Evolutionary conservation across 1,140 invertebrate genomes (phyloP), one percentile per base, ranked within the genome.

Genomic region (Neodiprion virginianus): DNA sequence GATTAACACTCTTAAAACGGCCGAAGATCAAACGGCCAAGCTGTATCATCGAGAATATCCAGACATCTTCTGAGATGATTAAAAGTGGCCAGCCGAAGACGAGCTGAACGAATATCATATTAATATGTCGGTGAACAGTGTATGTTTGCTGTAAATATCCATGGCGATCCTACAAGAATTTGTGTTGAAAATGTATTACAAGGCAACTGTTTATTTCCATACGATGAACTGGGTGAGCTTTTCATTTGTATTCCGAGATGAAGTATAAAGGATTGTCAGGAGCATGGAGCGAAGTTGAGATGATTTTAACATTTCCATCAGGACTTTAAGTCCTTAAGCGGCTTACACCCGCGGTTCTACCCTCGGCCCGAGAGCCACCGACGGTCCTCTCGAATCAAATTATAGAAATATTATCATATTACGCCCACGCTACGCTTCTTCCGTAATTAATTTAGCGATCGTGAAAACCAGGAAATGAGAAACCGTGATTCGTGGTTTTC

Each of bases 351-450:
- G 11, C 53, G 53, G 53, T 61, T 61, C 53, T 61, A 61, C 53
- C 53, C 53, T 14, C 53, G 53, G 11, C 11, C 53, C 53, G 53
- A 61, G 53, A 17, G 8, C 53, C 53, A 61, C 53, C 53, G n/a
- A 17, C 53, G n/a, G 53, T 61, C 53, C 53, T 61, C 53, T 61
- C 11, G 53, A 17, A 61, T 61, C 53, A 61, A 61, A 61, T 61
- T 61, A 61, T 61, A 61, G 53, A 61, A 61, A 61, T 61, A 61
- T 61, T 61, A 61, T 61, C 53, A 61, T 61, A 61, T 61, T 61
- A 61, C 53, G 53, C 7, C 53, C 53, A 17, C 53, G 53, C 53
- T 61, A 61, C 53, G 53, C 53, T 17, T 61, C 4, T 61, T 61
- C 53, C 11, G 8, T 61, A 61, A 61, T 61, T 61, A 61, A 61